Conservation (phyloP, 2,797 vertebrate species). For the Rhinatrema bivittatum region DNA sequence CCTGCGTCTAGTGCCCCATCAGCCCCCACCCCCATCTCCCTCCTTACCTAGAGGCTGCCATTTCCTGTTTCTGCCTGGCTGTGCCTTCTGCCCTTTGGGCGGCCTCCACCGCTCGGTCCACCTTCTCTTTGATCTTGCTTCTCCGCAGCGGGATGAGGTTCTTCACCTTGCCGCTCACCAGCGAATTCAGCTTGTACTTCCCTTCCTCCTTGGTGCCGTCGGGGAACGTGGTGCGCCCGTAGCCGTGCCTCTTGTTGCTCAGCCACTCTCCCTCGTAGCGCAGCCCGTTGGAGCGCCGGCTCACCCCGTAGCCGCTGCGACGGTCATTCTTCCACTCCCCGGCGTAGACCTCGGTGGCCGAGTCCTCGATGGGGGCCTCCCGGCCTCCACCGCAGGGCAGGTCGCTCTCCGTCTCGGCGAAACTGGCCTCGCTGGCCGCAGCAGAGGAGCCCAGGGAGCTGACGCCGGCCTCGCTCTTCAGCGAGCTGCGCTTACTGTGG, state of each 20-base stretch:
- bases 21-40: not conserved
- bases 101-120: conserved; percentile 51
- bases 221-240: conserved; percentile 51
- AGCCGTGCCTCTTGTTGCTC: conserved; percentile 51
- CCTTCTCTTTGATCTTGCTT: conserved; percentile 56
- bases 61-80: conserved; percentile 50
- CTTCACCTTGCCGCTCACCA: conserved; percentile 49
- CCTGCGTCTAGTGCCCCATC: too few species aligned
- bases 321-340: conserved; percentile 54
- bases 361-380: conserved; percentile 43
- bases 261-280: conserved; percentile 58
- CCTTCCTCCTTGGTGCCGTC: conserved; percentile 54
- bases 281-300: conserved; percentile 54
- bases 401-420: conserved; percentile 40
- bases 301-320: conserved; percentile 52
- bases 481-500: conserved; percentile 49
- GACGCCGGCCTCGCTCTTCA: conserved; percentile 50
- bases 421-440: conserved; percentile 44
- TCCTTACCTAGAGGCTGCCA: conserved; percentile 47
- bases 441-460: conserved; percentile 24
- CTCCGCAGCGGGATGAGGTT: conserved; percentile 50
- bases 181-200: conserved; percentile 54
- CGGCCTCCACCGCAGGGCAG: conserved; percentile 14
- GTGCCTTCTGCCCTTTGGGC: conserved; percentile 49
- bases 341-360: conserved; percentile 51